Base-by-base conservation (phyloP, 2,797 vertebrate genomes). In the Pampus argenteus region DNA sequence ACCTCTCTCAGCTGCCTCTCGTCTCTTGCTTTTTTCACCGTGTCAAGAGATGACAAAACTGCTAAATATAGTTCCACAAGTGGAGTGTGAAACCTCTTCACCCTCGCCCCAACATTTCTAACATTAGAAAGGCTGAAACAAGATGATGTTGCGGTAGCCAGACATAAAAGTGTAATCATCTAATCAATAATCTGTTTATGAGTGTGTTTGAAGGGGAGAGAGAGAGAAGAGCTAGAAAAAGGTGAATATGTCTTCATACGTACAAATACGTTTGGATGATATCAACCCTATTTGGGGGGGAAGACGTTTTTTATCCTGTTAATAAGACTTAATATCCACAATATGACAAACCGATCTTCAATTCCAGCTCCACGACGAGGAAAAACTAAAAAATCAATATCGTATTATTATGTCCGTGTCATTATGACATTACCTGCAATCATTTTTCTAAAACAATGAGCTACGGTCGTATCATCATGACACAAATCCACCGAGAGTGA, bases 1-100 rank as follows among this genome's bases (percentile, higher is more conserved):
- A 86, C 88, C 85, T 92, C 83, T 79, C 80, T 84, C 67, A 62
- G 78, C 84, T 84, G 82, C 89, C 82, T 87, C 85, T 87, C 79
- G 79, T 78, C 82, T 79, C 29, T 52, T 66, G 68, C 81, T 84
- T 85, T 84, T 85, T 79, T 81, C 86, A 71, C 66, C 25, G 36
- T 49, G 76, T 86, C 72, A 66, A 81, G 83, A 81, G 83, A 85
- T 47, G 88, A 76, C 64, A 81, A 78, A 88, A 78, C 48, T 28
- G 77, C 85, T 90, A 89, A 87, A 89, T 82, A 90, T 90, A 92
- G 87, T 58, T 26, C 54, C 50, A 69, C 54, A 20, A 80, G 78
- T 47, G 73, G 60, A 83, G 70, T 69, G 81, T 71, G 71, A 87
- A 89, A 77, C 66, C 88, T 81, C 83, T 84, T 63, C 75, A 83